Evolutionary conservation across 2,113 vertebrate species (phyloP).

Genomic region (Callorhinus ursinus): DNA sequence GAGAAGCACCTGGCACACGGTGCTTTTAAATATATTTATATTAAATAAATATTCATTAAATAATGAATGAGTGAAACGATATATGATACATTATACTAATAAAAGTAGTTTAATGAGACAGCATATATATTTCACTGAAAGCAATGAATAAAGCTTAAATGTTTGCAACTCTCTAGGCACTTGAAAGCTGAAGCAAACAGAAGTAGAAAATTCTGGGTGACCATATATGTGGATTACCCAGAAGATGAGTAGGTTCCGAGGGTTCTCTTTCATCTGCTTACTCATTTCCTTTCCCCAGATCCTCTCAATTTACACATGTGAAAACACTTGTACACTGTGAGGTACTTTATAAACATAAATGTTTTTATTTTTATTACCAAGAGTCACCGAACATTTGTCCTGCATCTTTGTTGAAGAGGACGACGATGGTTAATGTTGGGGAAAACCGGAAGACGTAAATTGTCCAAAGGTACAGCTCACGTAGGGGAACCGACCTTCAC

Average conservation of each 20-base stretch:
- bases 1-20: neutral
- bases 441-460: neutral
- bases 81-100: neutral
- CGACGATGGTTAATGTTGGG: neutral
- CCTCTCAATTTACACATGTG: neutral
- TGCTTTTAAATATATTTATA: neutral
- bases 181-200: neutral
- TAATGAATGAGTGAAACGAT: neutral
- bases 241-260: neutral
- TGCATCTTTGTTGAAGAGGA: neutral
- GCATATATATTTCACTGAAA: neutral
- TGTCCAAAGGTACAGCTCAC: accelerated
- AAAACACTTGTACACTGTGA: neutral
- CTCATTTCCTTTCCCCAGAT: neutral
- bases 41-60: neutral
- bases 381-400: neutral
- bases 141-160: neutral
- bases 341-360: neutral
- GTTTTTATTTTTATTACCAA: neutral
- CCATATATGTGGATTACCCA: neutral
- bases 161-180: neutral
- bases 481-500: neutral
- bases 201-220: neutral
- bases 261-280: neutral
- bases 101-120: neutral